Evolutionary conservation across 2,888 invertebrate species (phyloP).

Genomic region (Gymnosoma rotundatum): DNA sequence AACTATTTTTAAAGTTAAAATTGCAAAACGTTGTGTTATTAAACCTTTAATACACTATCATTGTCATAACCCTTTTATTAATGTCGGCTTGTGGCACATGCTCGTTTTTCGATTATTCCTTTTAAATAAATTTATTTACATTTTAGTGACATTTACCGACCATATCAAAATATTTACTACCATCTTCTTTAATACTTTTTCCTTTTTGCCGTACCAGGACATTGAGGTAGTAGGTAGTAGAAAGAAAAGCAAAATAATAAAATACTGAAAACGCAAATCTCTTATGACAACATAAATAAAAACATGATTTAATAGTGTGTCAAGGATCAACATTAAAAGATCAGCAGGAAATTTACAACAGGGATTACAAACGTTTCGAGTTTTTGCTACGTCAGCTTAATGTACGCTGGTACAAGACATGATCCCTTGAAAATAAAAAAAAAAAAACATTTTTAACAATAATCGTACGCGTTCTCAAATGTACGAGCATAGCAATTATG

Average conservation of each 20-base stretch:
- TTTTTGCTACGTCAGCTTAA: slow-evolving; percentile 18
- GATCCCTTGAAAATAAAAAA: slow-evolving; percentile 39
- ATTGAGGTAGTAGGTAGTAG: too few relatives aligned
- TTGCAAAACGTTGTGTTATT: slow-evolving; percentile 5
- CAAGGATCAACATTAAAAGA: slow-evolving; percentile 76
- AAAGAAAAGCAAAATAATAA: neutral
- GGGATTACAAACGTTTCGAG: slow-evolving; percentile 77
- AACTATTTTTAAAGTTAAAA: neutral
- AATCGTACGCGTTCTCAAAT: too few relatives aligned
- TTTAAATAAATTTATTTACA: slow-evolving; percentile 40
- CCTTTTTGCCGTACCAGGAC: neutral
- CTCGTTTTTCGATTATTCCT: neutral
- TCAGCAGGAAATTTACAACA: slow-evolving; percentile 80
- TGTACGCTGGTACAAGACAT: slow-evolving; percentile 9
- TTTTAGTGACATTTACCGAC: slow-evolving; percentile 42
- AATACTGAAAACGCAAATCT: slow-evolving; percentile 75
- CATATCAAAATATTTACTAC: slow-evolving; percentile 63
- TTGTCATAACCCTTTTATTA: too few relatives aligned
- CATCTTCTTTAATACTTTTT: slow-evolving; percentile 7
- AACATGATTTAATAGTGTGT: slow-evolving; percentile 79
- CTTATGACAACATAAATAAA: slow-evolving; percentile 74
- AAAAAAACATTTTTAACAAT: too few relatives aligned
- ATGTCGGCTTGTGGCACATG: slow-evolving; percentile 39
- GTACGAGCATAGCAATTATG: slow-evolving; percentile 46
- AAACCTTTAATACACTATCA: slow-evolving; percentile 27